Conservation (phyloP, 2,888 invertebrate genomes). For the Microdon myrmicae region DNA sequence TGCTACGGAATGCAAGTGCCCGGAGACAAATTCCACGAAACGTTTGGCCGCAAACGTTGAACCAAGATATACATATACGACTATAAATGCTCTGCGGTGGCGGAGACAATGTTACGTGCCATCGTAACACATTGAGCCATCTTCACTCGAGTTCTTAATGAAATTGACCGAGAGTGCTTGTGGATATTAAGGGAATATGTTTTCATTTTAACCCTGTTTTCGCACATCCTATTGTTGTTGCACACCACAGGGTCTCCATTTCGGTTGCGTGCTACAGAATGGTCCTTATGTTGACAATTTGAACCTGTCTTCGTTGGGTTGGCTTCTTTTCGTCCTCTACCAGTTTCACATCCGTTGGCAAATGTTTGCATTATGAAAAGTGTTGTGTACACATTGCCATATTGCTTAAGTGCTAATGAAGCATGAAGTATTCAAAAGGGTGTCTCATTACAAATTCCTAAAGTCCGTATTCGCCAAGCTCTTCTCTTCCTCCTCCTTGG, state of each 20-base stretch:
- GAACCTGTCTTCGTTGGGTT: slow-evolving; percentile 4
- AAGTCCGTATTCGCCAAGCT: not conserved
- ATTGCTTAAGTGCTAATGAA: slow-evolving; percentile 53
- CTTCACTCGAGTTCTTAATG: slow-evolving; percentile 45
- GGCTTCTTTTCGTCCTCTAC: slow-evolving; percentile 17
- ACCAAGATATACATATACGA: too few relatives aligned
- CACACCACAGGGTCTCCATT: not conserved
- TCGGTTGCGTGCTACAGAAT: slow-evolving; percentile 1
- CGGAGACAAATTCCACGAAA: too few relatives aligned
- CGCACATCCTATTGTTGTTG: not conserved
- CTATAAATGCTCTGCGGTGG: too few relatives aligned
- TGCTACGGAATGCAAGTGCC: too few relatives aligned
- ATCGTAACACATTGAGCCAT: slow-evolving; percentile 19
- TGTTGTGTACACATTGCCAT: slow-evolving; percentile 51
- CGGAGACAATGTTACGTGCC: slow-evolving; percentile 44
- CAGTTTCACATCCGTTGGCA: slow-evolving; percentile 40
- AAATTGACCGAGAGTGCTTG: slow-evolving; percentile 53
- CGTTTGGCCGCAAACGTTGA: too few relatives aligned
- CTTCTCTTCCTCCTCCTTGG: too few relatives aligned
- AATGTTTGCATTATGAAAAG: slow-evolving; percentile 51
- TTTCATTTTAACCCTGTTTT: slow-evolving; percentile 47
- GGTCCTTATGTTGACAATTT: slow-evolving; percentile 38
- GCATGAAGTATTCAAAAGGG: slow-evolving; percentile 52
- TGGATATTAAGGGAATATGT: slow-evolving; percentile 52
- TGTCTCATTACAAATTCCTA: slow-evolving; percentile 40